These are phyloP conservation scores for Siniperca obscura DNA, from an alignment of 2,797 vertebrate species.

Conservation along the genomic window DNA sequence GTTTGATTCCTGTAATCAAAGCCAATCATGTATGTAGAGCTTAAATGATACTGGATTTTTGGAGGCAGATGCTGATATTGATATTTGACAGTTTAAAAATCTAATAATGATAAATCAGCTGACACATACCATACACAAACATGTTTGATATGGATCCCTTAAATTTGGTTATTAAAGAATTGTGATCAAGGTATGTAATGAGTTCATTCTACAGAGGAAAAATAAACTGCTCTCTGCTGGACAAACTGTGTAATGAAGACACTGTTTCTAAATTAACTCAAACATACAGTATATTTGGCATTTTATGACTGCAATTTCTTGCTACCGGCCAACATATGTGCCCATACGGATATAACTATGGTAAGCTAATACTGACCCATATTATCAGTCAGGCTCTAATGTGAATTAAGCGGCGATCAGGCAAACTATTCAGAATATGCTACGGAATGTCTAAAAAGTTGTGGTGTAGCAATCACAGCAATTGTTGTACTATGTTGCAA, in stretches of 20 bases:
- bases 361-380: too few species aligned
- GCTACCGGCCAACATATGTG: too few species aligned
- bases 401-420: too few species aligned
- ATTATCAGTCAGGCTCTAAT: too few species aligned
- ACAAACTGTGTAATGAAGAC: constrained; percentile 9
- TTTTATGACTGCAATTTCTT: too few species aligned
- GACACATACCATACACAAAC: background rate
- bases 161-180: background rate
- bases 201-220: background rate
- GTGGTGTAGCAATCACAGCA: background rate
- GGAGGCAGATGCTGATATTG: too few species aligned
- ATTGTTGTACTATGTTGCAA: background rate
- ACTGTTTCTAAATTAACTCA: too few species aligned
- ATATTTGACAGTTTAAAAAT: background rate
- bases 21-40: background rate
- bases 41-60: background rate
- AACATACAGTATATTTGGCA: too few species aligned
- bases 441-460: too few species aligned
- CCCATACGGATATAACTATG: too few species aligned
- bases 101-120: background rate
- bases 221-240: constrained; percentile 22
- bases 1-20: constrained; percentile 7
- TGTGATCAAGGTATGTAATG: background rate
- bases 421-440: too few species aligned
- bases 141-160: background rate